Evolutionary conservation across 2,888 invertebrate species (phyloP).

Genomic region (Junonia oenone): DNA sequence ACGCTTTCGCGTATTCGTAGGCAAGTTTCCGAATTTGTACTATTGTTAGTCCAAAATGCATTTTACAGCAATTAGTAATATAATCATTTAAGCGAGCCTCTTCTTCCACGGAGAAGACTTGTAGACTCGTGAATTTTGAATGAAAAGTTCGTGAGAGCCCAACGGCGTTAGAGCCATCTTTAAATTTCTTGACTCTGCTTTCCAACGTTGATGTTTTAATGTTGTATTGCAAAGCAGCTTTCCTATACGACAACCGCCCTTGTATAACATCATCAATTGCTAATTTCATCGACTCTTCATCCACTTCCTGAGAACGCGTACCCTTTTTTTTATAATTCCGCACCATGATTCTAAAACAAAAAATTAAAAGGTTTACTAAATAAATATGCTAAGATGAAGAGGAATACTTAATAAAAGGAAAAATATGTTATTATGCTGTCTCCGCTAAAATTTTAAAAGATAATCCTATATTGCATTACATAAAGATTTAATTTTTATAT

Average conservation of each 20-base stretch:
- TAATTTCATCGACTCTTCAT: slow-evolving; percentile 18
- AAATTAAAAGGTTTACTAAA: too few relatives aligned
- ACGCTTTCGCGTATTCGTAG: slow-evolving; percentile 19
- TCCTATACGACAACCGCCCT: slow-evolving; percentile 1
- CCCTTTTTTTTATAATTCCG: slow-evolving; percentile 18
- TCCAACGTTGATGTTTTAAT: slow-evolving; percentile 15
- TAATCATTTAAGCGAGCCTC: slow-evolving; percentile 19
- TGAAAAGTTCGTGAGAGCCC: neutral
- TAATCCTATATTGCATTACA: too few relatives aligned
- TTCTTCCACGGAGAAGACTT: slow-evolving; percentile 20
- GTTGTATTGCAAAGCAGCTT: slow-evolving; percentile 20
- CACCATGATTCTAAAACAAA: neutral
- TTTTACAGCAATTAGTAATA: slow-evolving; percentile 20
- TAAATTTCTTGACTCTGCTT: slow-evolving; percentile 14
- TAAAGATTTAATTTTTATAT: too few relatives aligned
- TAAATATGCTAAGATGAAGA: too few relatives aligned
- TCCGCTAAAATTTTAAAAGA: too few relatives aligned
- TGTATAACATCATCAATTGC: slow-evolving; percentile 19
- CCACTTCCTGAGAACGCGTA: slow-evolving; percentile 13
- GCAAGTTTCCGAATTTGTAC: slow-evolving; percentile 22
- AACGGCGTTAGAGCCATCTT: slow-evolving; percentile 7
- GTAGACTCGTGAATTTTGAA: slow-evolving; percentile 18
- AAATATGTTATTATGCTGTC: too few relatives aligned
- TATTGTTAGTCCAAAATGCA: slow-evolving; percentile 24
- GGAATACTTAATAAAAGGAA: too few relatives aligned